Base-by-base conservation (phyloP, 2,888 invertebrate genomes). In the Hydrotaea diabolus region DNA sequence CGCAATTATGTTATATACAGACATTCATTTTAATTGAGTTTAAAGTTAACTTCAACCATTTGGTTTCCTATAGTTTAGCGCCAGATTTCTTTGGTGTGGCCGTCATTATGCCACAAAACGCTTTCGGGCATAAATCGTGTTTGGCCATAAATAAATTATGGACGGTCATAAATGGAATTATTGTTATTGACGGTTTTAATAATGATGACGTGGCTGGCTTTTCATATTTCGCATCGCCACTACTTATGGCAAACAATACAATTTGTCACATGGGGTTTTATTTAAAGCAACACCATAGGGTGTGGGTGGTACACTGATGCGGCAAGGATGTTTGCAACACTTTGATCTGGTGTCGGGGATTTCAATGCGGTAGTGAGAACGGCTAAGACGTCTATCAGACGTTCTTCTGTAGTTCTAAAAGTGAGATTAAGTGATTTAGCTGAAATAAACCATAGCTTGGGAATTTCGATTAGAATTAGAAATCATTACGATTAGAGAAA, bases 141-240 rank as follows among this genome's bases (percentile, higher is more conserved):
- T 64, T 59, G 75, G 78, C 59, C 74, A 46, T 62, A 62, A 78
- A 75, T 78, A 49, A 82, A 71, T 78, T 82, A 75, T 55, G 64
- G n/a, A 62, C 43, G 62, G 71, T 31, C 75, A 82, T 78, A 82
- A 82, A 82, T 82, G 69, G 31, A 82, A 82, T 82, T 82, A 82
- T 72, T 71, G 74, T 64, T 82, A 78, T 82, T 78, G 82, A 78
- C 71, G 75, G 74, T 72, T 78, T 57, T 49, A 66, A 66, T 71
- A 75, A 78, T 62, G 71, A 71, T 39, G 36, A 53, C 15, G 62
- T n/a, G 8, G 46, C 21, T 43, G 69, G 46, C 23, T 43, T 46
- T 69, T 46, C 46, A 23, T 21, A 23, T 21, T 69, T 69, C 19
- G 43, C 43, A 31, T 46, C 9, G 46, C 43, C 43, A 69, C 15